Evolutionary conservation across 2,888 invertebrate genomes (phyloP), one percentile per base, ranked within the genome.

Genomic region (Coleophora deauratella): DNA sequence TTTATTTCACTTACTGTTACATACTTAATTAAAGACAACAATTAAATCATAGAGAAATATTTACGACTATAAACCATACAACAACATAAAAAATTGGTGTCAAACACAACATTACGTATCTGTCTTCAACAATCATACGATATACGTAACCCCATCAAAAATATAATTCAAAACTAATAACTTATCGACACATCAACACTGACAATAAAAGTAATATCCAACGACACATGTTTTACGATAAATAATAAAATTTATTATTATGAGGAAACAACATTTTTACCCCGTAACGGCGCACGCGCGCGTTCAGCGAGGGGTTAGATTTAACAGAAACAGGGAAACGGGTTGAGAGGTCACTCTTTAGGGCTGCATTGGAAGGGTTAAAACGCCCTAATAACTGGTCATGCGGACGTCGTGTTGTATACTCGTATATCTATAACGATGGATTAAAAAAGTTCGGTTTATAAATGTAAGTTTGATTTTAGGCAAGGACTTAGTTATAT

Each of bases 331-430:
- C 55, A 56, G 69, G 65, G 69, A 73, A 76, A 66, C 60, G 70
- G 73, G 81, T 77, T 71, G 38, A 44, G 63, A 71, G 84, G 84
- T 82, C 81, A 81, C 51, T 62, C 50, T 56, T 51, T 50, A 50
- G 46, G 72, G 66, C 55, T 44, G 61, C 50, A 57, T 39, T 21
- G 42, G 63, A 72, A 77, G 81, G 84, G 80, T 75, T 78, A 66
- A 67, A 71, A 66, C 72, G 69, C 77, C 79, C 76, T 72, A 72
- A 72, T 72, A 69, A 74, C 73, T 73, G 75, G 62, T 57, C 74
- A 64, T 38, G 41, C 32, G 39, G 9, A 31, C 31, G 21, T 21
- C 6, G 21, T 21, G 6, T 21, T 21, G 21, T 21, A 21, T 21
- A 21, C 21, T 21, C 21, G 21, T 4, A 21, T 21, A 21, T 21